Evolutionary conservation across 2,113 vertebrate species (phyloP).

Genomic region (Cygnus atratus): DNA sequence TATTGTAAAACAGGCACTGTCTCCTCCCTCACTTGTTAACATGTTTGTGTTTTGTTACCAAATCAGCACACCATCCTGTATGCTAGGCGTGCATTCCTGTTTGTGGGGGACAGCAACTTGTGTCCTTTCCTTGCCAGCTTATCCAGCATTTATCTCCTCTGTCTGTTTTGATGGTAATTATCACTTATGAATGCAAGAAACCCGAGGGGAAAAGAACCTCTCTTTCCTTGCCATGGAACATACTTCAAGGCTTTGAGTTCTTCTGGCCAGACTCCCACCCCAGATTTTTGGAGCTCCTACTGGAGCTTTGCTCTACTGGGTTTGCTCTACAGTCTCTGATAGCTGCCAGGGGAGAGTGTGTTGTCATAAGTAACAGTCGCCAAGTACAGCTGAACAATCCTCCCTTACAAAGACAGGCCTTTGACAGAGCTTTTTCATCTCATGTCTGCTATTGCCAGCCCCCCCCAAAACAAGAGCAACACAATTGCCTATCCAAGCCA

Average conservation of each 20-base stretch:
- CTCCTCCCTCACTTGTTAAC: neutral
- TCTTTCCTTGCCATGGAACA: conserved; percentile 59
- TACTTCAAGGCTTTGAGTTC: conserved; percentile 50
- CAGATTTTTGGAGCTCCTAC: conserved; percentile 22
- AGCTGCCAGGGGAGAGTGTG: neutral
- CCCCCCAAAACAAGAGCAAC: neutral
- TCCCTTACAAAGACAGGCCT: neutral
- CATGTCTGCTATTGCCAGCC: neutral
- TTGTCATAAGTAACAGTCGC: neutral
- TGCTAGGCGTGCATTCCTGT: neutral
- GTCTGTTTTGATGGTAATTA: conserved; percentile 61
- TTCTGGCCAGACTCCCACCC: conserved; percentile 53
- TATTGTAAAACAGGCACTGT: neutral
- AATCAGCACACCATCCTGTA: neutral
- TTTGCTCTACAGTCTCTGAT: neutral
- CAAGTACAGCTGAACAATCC: neutral
- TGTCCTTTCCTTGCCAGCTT: conserved; percentile 37
- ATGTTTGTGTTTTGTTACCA: neutral
- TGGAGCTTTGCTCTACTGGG: no score
- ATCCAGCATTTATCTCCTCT: conserved; percentile 37
- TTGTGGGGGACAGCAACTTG: conserved; percentile 17
- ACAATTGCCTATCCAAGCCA: neutral
- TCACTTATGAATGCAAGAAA: conserved; percentile 48
- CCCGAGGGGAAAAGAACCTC: conserved; percentile 42
- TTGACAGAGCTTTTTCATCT: neutral